phyloP scores from a whole-genome alignment of 1,140 invertebrate genomes.

The Pseudomyrmex flavicornis region DNA sequence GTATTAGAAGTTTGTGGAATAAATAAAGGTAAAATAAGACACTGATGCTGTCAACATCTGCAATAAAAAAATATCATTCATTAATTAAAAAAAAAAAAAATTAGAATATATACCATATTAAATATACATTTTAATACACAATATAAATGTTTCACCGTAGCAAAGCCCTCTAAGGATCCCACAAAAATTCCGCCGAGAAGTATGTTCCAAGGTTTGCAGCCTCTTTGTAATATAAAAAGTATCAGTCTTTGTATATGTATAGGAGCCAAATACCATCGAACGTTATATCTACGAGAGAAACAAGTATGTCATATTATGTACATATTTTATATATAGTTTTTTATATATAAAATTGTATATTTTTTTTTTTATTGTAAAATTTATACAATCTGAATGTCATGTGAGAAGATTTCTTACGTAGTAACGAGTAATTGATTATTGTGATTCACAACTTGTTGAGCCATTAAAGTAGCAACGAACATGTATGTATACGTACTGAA shows the following conservation, averaged over 20 bases:
- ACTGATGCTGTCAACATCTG: conserved; percentile 8
- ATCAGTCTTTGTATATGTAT: conserved; percentile 7
- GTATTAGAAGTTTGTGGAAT: conserved; percentile 1
- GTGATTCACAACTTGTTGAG: conserved; percentile 17
- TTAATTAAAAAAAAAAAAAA: neutral
- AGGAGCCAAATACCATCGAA: conserved; percentile 9
- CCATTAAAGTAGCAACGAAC: neutral
- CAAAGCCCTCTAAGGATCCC: neutral
- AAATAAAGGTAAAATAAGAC: conserved; percentile 32
- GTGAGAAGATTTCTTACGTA: conserved; percentile 26
- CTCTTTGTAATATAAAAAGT: conserved; percentile 5
- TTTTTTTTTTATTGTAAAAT: neutral
- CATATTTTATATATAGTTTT: no score
- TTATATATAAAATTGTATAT: no score
- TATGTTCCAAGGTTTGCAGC: neutral
- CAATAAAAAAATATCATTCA: conserved; percentile 7
- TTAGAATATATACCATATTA: neutral
- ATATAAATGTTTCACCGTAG: conserved; percentile 1
- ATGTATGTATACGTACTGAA: neutral
- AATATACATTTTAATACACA: neutral
- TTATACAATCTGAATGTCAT: neutral
- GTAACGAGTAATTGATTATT: conserved; percentile 13
- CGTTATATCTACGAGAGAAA: neutral
- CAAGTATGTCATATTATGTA: neutral
- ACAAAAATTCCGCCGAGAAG: neutral